Percentiles rank a stretch among this genome's conserved stretches.
Conservation (phyloP, 2,888 invertebrate species). For the Mythimna vitellina region DNA sequence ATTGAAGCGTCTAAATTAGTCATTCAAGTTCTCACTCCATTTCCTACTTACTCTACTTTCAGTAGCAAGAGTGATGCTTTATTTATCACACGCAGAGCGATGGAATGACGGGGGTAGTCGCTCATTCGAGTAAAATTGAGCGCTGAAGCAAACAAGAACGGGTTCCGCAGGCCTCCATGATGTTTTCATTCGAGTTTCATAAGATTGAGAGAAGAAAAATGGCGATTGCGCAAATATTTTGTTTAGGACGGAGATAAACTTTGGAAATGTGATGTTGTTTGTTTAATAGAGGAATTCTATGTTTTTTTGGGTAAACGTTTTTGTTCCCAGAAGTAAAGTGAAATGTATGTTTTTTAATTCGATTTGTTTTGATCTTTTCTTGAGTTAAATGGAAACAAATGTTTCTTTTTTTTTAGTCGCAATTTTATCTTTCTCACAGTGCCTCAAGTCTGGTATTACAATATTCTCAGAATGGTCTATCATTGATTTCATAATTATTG, state of each 20-base stretch:
- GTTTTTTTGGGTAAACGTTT: constrained; percentile 5
- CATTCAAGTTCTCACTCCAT: constrained; percentile 30
- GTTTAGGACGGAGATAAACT: constrained; percentile 6
- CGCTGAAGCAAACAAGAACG: constrained; percentile 24
- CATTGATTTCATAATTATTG: no score
- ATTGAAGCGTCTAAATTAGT: not conserved
- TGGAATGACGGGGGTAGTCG: constrained; percentile 51
- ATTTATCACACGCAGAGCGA: constrained; percentile 55
- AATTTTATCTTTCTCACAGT: no score
- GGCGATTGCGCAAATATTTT: constrained; percentile 17
- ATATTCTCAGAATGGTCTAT: no score
- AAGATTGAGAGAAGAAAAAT: constrained; percentile 12
- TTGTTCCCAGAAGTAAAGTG: not conserved
- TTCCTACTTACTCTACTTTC: constrained; percentile 14
- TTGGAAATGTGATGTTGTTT: constrained; percentile 17
- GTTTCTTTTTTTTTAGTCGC: no score
- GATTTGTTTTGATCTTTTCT: not conserved
- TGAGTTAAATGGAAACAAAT: no score
- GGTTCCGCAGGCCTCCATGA: constrained; percentile 34
- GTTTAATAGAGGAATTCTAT: not conserved
- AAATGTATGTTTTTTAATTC: not conserved
- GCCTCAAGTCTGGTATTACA: no score
- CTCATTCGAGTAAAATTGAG: constrained; percentile 59
- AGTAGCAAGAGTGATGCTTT: constrained; percentile 47
- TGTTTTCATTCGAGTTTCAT: constrained; percentile 14